Percentiles rank a stretch among this genome's conserved stretches.
phyloP scores from a whole-genome alignment of 2,113 vertebrate species.

The Atractosteus spatula region DNA sequence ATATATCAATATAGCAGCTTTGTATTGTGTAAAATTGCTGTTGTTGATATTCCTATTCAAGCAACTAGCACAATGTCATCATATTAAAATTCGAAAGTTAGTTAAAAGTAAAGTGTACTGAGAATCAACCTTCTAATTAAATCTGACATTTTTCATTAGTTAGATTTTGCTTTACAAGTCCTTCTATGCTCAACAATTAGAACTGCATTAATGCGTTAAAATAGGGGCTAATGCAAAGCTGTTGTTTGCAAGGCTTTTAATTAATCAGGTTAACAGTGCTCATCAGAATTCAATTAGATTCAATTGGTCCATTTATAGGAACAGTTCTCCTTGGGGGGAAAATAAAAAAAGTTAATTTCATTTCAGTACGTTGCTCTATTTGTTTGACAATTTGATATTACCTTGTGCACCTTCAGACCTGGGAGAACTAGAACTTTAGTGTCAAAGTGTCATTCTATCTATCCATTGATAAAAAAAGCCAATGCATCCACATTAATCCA shows the following conservation, averaged over 20 bases:
- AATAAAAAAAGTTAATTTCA: neutral
- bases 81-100: neutral
- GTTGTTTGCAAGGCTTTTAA: constrained; percentile 19
- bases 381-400: no score
- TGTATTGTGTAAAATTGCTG: no score
- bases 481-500: no score
- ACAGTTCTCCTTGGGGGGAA: neutral
- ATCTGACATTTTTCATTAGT: neutral
- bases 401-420: no score
- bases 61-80: no score
- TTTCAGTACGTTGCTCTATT: no score
- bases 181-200: neutral
- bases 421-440: no score
- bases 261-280: constrained; percentile 28
- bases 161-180: neutral
- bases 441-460: no score
- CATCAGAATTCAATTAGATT: constrained; percentile 8
- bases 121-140: constrained; percentile 11
- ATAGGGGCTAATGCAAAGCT: neutral
- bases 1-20: no score
- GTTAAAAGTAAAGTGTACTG: neutral
- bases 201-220: neutral
- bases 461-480: no score
- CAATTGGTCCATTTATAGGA: neutral
- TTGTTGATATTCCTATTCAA: no score